Evolutionary conservation across 2,888 invertebrate species (phyloP).

Genomic region (Harpalus rufipes): DNA sequence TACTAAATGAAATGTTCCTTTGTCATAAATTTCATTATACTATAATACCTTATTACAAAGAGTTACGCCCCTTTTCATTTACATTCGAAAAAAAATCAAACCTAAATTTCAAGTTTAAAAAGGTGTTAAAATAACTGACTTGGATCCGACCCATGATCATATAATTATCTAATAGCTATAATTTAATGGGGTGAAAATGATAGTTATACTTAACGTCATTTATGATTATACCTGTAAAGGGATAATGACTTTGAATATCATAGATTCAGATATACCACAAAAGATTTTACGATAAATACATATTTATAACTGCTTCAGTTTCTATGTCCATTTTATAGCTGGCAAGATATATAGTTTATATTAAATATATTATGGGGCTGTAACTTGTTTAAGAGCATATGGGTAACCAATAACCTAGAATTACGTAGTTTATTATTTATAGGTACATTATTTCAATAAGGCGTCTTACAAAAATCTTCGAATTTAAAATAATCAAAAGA

Average conservation of each 20-base stretch:
- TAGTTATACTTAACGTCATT: not conserved
- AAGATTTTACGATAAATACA: not conserved
- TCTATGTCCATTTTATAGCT: not conserved
- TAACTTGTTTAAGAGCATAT: not conserved
- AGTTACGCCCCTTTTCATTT: too few relatives aligned
- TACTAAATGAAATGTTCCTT: too few relatives aligned
- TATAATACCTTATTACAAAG: too few relatives aligned
- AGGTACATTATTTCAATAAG: not conserved
- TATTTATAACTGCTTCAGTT: not conserved
- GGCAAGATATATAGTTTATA: not conserved
- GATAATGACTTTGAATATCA: not conserved
- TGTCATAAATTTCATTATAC: too few relatives aligned
- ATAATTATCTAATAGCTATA: not conserved
- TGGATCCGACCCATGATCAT: not conserved
- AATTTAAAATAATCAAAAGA: too few relatives aligned
- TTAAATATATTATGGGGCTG: not conserved
- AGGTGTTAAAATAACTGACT: not conserved
- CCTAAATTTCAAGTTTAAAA: not conserved
- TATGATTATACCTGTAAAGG: not conserved
- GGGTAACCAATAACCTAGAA: not conserved
- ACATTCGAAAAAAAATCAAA: too few relatives aligned
- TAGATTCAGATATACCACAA: not conserved
- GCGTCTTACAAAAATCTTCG: too few relatives aligned
- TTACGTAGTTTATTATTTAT: not conserved
- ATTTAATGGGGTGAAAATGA: conserved; percentile 2